Evolutionary conservation across 2,113 vertebrate genomes (phyloP).

Genomic region (Neodon shergylaensis): DNA sequence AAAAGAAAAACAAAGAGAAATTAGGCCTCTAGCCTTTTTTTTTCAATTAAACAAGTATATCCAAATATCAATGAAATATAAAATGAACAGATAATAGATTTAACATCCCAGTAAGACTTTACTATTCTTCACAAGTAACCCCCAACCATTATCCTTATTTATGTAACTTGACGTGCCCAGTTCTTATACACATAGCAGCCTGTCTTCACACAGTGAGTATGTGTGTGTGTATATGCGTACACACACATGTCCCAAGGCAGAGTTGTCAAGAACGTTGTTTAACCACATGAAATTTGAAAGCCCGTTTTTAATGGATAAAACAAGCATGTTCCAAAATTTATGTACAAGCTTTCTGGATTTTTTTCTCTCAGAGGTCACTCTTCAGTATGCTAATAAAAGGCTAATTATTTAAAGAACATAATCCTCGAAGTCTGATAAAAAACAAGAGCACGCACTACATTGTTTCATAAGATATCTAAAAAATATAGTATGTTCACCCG

Average conservation of each 20-base stretch:
- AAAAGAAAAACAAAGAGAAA: conserved; percentile 83
- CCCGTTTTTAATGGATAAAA: conserved; percentile 26
- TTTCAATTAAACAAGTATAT: conserved; percentile 31
- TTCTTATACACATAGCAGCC: conserved; percentile 9
- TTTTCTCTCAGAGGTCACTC: neutral
- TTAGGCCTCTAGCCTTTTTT: conserved; percentile 73
- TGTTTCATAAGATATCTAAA: conserved; percentile 27
- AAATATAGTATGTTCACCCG: conserved; percentile 58
- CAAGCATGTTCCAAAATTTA: conserved; percentile 46
- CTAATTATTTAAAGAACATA: conserved; percentile 45
- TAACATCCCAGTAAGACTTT: conserved; percentile 33
- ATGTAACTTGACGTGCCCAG: conserved; percentile 32
- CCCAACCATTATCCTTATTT: neutral
- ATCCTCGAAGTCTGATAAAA: conserved; percentile 32
- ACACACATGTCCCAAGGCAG: neutral
- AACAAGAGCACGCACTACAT: conserved; percentile 45
- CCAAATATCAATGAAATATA: conserved; percentile 60
- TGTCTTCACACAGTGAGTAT: neutral
- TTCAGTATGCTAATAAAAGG: conserved; percentile 42
- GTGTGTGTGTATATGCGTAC: too few relatives aligned
- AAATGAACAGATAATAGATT: conserved; percentile 45
- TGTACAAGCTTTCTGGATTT: conserved; percentile 27
- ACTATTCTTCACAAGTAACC: conserved; percentile 53
- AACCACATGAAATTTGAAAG: conserved; percentile 44
- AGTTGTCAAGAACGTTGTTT: conserved; percentile 28